Base-by-base conservation (phyloP, 2,888 invertebrate species). In the Acronicta aceris region DNA sequence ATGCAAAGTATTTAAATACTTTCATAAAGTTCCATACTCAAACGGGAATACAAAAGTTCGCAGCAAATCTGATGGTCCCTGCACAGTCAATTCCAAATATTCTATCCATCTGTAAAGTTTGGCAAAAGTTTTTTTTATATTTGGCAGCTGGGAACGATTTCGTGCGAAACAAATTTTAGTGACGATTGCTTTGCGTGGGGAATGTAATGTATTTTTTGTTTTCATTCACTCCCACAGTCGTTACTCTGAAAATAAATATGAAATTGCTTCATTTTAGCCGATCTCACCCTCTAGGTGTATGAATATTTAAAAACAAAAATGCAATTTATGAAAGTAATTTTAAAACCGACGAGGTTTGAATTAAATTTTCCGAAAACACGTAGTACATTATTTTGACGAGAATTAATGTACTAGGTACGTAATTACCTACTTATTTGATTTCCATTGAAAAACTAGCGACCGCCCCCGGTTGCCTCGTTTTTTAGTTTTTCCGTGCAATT, bases 31-130 rank as follows among this genome's bases (percentile, higher is more conserved):
- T 70, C 16, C 45, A 48, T 33, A 57, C 27, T 65, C 59, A 58
- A 65, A 59, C 47, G 55, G 47, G 60, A 59, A 64, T 69, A 61
- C 53, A 59, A 62, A 76, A 76, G 59, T 78, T 76, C 49, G 41
- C 3, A 59, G 73, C 16, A 61, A 76, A 78, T 78, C 71, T 72
- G 65, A 64, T 69, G 60, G 63, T 65, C 43, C 43, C 47, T 36
- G 48, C 59, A 53, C 57, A 59, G 33, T 55, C 60, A 61, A 72
- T 76, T 72, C 53, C 49, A 65, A 54, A 72, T 72, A 61, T 65
- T 77, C 58, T 69, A 77, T 77, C 63, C 77, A 79, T 77, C 66
- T 41, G 25, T 12, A 58, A 76, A 74, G 54, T 74, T 77, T 41
- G 21, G 36, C 7, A n/a, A 75, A 74, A 42, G 33, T 33, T 33